Evolutionary conservation across 2,797 vertebrate genomes (phyloP).

Genomic region (Oceanodroma leucorhoa): DNA sequence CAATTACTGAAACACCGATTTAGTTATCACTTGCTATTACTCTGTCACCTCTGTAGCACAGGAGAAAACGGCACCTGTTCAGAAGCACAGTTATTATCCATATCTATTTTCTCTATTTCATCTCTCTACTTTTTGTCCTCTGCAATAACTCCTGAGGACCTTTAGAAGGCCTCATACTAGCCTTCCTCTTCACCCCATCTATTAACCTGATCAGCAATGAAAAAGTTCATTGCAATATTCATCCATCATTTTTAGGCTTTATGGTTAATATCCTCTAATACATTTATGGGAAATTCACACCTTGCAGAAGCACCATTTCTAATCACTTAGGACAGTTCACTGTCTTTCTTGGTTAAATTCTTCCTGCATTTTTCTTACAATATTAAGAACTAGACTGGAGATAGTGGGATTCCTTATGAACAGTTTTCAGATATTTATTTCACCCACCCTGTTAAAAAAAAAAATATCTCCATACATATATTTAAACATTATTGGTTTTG

Average conservation of each 20-base stretch:
- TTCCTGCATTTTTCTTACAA: neutral
- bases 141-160: neutral
- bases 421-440: neutral
- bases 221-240: constrained; percentile 46
- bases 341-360: neutral
- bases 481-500: neutral
- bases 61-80: constrained; percentile 11
- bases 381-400: neutral
- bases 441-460: neutral
- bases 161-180: constrained; percentile 31
- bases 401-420: neutral
- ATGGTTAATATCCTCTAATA: constrained; percentile 36
- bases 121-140: constrained; percentile 1
- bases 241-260: constrained; percentile 44
- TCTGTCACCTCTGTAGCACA: neutral
- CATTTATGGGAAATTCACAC: neutral
- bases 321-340: constrained; percentile 3
- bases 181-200: neutral
- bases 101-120: constrained; percentile 26
- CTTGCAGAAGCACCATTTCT: neutral
- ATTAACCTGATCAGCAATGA: constrained; percentile 42
- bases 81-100: neutral
- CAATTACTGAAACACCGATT: constrained; percentile 32
- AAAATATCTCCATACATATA: too few relatives aligned
- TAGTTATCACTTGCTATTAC: constrained; percentile 30